A percentile compares a stretch with the other conserved stretches of the same genome.
These are phyloP conservation scores for Drymonia ruficornis DNA, from an alignment of 2,888 invertebrate species.

Conservation along the genomic window DNA sequence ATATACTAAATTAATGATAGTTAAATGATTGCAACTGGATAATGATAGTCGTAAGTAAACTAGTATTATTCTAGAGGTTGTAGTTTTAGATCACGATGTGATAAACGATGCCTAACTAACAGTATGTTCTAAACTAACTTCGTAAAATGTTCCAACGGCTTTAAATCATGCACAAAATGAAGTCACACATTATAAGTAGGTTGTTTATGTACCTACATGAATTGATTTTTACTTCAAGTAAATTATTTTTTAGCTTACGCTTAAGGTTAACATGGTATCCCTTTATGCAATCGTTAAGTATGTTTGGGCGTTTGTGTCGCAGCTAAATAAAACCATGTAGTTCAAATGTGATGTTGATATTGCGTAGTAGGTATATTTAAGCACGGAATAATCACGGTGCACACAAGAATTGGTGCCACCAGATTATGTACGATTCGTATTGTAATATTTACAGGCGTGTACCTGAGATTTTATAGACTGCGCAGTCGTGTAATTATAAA, in stretches of 20 bases:
- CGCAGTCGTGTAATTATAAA: conserved; percentile 22
- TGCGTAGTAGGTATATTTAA: not conserved
- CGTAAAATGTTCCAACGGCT: conserved; percentile 61
- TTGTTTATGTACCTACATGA: conserved; percentile 17
- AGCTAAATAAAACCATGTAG: not conserved
- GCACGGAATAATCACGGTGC: not conserved
- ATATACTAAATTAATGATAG: conserved; percentile 20
- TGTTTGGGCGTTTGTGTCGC: not conserved
- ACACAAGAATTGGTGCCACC: not conserved
- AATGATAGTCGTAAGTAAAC: conserved; percentile 36
- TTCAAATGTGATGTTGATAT: conserved; percentile 2
- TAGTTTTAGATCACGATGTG: conserved; percentile 70
- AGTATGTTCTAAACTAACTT: conserved; percentile 58
- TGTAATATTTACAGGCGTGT: conserved; percentile 32
- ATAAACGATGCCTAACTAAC: conserved; percentile 73
- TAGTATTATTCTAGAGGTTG: conserved; percentile 54
- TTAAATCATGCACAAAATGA: conserved; percentile 75
- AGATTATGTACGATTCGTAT: conserved; percentile 6
- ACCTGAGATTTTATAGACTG: conserved; percentile 37
- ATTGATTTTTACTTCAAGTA: not conserved
- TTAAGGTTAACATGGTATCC: not conserved
- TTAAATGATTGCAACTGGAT: conserved; percentile 30
- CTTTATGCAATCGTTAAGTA: not conserved
- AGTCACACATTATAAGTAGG: conserved; percentile 51
- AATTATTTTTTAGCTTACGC: not conserved